Conservation (phyloP, 2,113 vertebrate species). For the Nicator chloris region DNA sequence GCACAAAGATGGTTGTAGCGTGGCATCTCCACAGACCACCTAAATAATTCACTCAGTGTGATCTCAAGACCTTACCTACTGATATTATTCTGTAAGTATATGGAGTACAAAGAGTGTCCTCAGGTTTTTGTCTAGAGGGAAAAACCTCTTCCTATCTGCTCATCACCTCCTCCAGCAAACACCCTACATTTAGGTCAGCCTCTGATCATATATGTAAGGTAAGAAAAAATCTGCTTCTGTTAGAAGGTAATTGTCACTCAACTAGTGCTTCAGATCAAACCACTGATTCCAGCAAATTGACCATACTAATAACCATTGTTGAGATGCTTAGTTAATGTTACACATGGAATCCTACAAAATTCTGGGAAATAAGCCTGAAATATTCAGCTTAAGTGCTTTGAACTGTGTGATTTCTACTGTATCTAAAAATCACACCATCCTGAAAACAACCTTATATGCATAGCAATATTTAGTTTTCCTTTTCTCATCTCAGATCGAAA, state of each 20-base stretch:
- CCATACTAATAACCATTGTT: background rate
- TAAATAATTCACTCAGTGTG: background rate
- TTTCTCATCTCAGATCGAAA: background rate
- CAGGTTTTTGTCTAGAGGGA: background rate
- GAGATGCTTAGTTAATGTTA: background rate
- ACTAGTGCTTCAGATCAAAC: background rate
- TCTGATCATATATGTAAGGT: background rate
- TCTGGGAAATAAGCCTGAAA: background rate
- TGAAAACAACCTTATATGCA: background rate
- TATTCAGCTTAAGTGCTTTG: background rate
- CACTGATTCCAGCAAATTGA: background rate
- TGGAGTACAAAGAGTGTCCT: background rate
- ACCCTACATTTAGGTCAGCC: background rate
- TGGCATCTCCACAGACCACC: background rate
- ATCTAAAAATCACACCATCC: background rate
- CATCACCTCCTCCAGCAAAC: background rate
- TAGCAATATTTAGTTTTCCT: background rate
- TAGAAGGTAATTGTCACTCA: background rate
- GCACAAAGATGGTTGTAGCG: rapidly evolving
- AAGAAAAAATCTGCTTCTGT: background rate
- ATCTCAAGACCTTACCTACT: background rate
- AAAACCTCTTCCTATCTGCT: background rate
- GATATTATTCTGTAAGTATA: background rate
- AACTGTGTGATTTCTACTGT: background rate
- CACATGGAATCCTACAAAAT: background rate